These are phyloP conservation scores for Pseudanteris insignis DNA, from an alignment of 2,888 invertebrate genomes.

Conservation along the genomic window DNA sequence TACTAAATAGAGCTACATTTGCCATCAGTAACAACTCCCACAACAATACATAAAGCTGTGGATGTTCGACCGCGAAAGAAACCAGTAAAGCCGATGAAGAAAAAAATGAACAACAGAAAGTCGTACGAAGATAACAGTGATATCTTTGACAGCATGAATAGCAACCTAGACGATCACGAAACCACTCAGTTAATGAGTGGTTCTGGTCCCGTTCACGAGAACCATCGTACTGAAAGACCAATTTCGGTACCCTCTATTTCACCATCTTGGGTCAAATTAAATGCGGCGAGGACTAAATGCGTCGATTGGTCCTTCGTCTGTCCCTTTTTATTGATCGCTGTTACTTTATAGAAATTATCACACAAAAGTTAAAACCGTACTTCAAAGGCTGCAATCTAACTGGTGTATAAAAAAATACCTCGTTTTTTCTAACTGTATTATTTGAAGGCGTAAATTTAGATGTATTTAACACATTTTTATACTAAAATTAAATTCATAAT, in stretches of 20 bases:
- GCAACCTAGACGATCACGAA: constrained; percentile 53
- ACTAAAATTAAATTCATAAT: no score
- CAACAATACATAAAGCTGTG: constrained; percentile 42
- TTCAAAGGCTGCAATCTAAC: no score
- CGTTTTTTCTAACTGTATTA: no score
- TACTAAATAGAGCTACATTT: constrained; percentile 42
- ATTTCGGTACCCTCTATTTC: constrained; percentile 54
- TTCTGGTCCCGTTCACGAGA: constrained; percentile 52
- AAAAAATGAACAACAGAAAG: constrained; percentile 48
- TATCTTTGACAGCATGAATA: constrained; percentile 28
- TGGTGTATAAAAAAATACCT: no score
- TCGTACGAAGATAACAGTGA: constrained; percentile 37
- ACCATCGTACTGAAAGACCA: constrained; percentile 60
- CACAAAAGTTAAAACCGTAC: no score
- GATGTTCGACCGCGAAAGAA: constrained; percentile 55
- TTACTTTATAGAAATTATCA: constrained; percentile 36
- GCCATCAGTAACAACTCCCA: constrained; percentile 40
- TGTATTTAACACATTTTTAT: no score
- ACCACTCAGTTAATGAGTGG: constrained; percentile 61
- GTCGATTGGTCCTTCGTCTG: constrained; percentile 46
- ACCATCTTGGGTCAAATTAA: constrained; percentile 56
- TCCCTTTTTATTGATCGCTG: constrained; percentile 41
- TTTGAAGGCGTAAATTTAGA: no score
- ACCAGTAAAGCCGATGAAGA: constrained; percentile 46
- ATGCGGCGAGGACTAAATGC: constrained; percentile 49